Percentiles rank a stretch among this genome's conserved stretches.
These are phyloP conservation scores for Phyllostomus discolor DNA, from an alignment of 2,113 vertebrate genomes.

Conservation along the genomic window DNA sequence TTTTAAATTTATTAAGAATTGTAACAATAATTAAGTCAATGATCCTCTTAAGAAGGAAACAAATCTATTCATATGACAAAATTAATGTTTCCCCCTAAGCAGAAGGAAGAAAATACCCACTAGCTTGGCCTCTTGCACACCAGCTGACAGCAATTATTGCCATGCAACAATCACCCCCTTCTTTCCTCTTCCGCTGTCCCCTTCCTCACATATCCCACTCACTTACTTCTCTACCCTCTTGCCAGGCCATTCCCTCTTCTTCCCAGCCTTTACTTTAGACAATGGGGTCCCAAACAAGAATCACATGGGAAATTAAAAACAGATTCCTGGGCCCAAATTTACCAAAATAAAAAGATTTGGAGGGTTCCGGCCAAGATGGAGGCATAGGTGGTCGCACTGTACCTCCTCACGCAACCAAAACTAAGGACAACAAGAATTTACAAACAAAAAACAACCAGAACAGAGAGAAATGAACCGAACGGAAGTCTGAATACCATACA, in stretches of 20 bases:
- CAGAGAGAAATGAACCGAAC: too few species aligned
- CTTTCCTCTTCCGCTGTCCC: not conserved
- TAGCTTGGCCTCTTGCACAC: not conserved
- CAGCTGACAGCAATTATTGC: not conserved
- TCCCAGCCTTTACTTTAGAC: not conserved
- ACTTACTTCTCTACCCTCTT: not conserved
- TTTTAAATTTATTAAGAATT: constrained; percentile 23
- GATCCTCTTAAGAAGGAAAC: constrained; percentile 33
- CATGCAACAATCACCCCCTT: not conserved
- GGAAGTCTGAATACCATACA: too few species aligned
- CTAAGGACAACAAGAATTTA: too few species aligned
- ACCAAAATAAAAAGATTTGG: not conserved
- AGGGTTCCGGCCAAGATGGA: not conserved
- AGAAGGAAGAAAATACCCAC: not conserved
- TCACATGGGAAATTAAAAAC: not conserved
- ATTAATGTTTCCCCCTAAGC: not conserved
- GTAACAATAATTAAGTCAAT: constrained; percentile 37
- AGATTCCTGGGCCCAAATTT: not conserved
- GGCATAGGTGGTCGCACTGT: too few species aligned
- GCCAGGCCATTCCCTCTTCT: not conserved
- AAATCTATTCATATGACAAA: not conserved
- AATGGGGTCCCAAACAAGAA: not conserved
- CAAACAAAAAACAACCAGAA: too few species aligned
- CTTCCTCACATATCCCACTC: not conserved
- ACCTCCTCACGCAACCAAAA: too few species aligned